Conservation (phyloP, 2,888 invertebrate genomes). For the Eledone cirrhosa region DNA sequence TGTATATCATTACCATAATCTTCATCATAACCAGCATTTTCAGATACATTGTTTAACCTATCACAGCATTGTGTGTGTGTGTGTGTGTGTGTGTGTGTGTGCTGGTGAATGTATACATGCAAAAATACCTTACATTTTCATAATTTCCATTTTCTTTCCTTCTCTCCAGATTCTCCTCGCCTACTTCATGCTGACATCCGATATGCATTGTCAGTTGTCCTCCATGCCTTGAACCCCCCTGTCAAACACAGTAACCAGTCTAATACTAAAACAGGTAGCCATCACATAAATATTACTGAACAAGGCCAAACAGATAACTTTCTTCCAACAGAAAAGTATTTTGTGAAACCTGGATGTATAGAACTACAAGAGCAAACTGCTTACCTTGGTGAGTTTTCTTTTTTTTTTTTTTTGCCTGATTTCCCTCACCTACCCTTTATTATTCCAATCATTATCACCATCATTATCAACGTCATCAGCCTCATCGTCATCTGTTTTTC, state of each 20-base stretch:
- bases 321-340: slow-evolving; percentile 44
- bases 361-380: slow-evolving; percentile 68
- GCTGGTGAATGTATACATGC: too few species aligned
- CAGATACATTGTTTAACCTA: too few species aligned
- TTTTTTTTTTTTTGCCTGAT: neutral
- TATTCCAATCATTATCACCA: too few species aligned
- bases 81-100: too few species aligned
- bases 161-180: slow-evolving; percentile 84
- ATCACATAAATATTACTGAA: slow-evolving; percentile 56
- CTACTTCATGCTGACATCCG: slow-evolving; percentile 89
- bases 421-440: too few species aligned
- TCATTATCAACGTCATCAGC: too few species aligned
- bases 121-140: too few species aligned
- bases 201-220: slow-evolving; percentile 87
- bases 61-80: too few species aligned
- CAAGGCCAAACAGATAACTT: slow-evolving; percentile 56
- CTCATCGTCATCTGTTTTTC: too few species aligned
- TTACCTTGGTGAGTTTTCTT: slow-evolving; percentile 67
- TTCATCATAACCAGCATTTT: too few species aligned
- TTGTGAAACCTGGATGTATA: slow-evolving; percentile 41
- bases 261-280: slow-evolving; percentile 59
- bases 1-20: too few species aligned
- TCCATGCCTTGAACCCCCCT: slow-evolving; percentile 81
- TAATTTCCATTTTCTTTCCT: neutral
- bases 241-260: slow-evolving; percentile 48